Evolutionary conservation across 2,797 vertebrate species (phyloP), one percentile per base, ranked within the genome.

Genomic region (Falco concolor): DNA sequence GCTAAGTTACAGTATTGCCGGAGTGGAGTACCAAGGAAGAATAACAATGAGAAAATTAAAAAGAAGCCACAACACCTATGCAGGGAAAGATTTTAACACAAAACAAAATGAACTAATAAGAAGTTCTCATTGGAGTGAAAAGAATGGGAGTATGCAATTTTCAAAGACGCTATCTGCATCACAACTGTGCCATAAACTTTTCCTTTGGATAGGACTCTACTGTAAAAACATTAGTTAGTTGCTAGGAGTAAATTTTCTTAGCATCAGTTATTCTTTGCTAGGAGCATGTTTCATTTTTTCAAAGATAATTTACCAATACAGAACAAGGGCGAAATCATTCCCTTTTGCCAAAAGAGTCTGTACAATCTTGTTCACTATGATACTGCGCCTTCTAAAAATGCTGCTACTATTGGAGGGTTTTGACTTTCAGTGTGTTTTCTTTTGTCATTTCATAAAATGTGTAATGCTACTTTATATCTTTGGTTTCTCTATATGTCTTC

Each of bases 401-500:
- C 50, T 61, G 25, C 60, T 77, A 21, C 22, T 65, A 36, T 84
- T 64, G 44, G 40, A 67, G 70, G 25, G 10, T 81, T 96, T 87
- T 81, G 60, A 82, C 42, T 92, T 90, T 19, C 67, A 49, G 16
- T 2, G 1, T 53, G 50, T 61, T 94, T 95, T 84, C 76, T 94
- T 96, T 92, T 28, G 44, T 95, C 36, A 86, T 87, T 94, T 94
- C 70, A 57, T 87, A 86, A 90, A 91, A 94, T 36, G 15, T 52
- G n/a, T 87, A 73, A 89, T 80, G 91, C 88, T 91, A 90, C 68
- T 88, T 96, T 84, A 34, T 77, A 95, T 92, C 73, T 94, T 50
- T 42, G 25, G 45, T 80, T 84, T 81, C 56, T 77, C 56, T 54
- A 3, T 82, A 23, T 85, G 72, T 90, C 89, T 84, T 75, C 42